Conservation (phyloP, 2,797 vertebrate species). For the Apodemus agrarius region DNA sequence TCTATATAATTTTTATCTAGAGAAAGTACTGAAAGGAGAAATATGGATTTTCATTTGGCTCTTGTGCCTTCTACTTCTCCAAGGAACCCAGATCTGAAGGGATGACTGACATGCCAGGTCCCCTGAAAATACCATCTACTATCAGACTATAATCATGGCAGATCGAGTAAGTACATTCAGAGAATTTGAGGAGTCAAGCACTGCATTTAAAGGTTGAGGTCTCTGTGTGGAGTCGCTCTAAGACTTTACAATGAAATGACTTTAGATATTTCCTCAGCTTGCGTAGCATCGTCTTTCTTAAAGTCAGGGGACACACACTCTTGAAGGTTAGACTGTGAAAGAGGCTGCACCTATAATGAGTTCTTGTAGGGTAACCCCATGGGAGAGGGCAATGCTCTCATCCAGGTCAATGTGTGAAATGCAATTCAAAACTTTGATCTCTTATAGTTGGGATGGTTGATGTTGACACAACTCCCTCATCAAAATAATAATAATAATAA, state of each 20-base stretch:
- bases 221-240: neutral
- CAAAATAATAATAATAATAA: neutral
- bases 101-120: neutral
- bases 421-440: constrained; percentile 51
- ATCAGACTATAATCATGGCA: neutral
- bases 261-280: constrained; percentile 23
- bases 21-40: neutral
- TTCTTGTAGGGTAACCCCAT: neutral
- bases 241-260: constrained; percentile 46
- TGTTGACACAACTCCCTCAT: constrained; percentile 38
- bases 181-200: neutral
- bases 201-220: neutral
- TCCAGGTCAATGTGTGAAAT: neutral
- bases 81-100: neutral
- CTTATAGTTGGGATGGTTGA: constrained; percentile 6
- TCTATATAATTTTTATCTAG: neutral
- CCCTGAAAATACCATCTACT: neutral
- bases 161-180: neutral
- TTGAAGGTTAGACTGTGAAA: constrained; percentile 33
- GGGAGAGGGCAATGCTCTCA: neutral
- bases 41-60: neutral
- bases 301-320: neutral
- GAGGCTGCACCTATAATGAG: neutral
- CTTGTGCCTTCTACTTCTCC: neutral
- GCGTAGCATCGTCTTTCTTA: constrained; percentile 33